These are phyloP conservation scores for Aphidius colemani DNA, from an alignment of 2,888 invertebrate species.

Conservation along the genomic window DNA sequence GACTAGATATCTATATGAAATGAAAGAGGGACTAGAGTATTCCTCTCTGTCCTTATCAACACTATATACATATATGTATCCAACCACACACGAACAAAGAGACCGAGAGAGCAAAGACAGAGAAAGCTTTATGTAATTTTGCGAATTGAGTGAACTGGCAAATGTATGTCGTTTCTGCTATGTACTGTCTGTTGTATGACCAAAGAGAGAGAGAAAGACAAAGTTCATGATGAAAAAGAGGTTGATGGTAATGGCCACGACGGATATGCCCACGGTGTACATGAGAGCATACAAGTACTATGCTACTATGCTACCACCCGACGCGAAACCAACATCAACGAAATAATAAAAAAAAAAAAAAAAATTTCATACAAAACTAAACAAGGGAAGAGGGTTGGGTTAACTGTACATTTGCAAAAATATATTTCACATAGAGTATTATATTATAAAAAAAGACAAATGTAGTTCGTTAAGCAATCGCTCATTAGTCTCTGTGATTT, in stretches of 20 bases:
- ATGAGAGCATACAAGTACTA: background rate
- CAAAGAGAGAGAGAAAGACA: background rate
- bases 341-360: no score
- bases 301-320: no score
- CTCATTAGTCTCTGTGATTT: slow-evolving; percentile 24
- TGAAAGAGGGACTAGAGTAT: background rate
- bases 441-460: slow-evolving; percentile 13
- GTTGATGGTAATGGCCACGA: slow-evolving; percentile 15
- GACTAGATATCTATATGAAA: no score
- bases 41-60: background rate
- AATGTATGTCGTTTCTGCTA: no score
- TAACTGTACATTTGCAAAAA: slow-evolving; percentile 1
- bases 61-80: no score
- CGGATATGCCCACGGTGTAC: slow-evolving; percentile 15
- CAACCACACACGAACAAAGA: no score
- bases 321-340: background rate
- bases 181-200: no score
- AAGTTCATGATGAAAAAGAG: background rate
- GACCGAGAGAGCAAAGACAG: no score
- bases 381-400: slow-evolving; percentile 1
- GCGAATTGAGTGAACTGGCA: no score
- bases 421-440: slow-evolving; percentile 3
- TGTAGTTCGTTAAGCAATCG: slow-evolving; percentile 28
- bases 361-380: no score
- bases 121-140: no score